A percentile compares a stretch with the other conserved stretches of the same genome.
These are phyloP conservation scores for Athene noctua DNA, from an alignment of 2,113 vertebrate genomes.

Conservation along the genomic window DNA sequence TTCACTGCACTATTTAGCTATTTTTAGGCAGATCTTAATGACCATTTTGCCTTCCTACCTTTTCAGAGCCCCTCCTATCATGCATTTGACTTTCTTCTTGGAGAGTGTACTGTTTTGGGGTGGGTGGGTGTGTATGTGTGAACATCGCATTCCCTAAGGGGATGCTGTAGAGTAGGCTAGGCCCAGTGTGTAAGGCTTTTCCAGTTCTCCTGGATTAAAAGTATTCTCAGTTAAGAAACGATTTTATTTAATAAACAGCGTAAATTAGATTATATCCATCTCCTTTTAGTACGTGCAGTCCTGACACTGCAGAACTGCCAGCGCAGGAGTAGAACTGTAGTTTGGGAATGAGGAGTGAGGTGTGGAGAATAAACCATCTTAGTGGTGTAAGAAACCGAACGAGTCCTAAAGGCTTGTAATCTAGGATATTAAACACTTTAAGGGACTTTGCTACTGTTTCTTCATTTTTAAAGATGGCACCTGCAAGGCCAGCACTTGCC, in stretches of 20 bases:
- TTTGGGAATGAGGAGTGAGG: neutral
- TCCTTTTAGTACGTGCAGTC: neutral
- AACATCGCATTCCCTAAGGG: neutral
- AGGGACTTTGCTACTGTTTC: neutral
- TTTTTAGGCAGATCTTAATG: conserved; percentile 55
- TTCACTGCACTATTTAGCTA: conserved; percentile 50
- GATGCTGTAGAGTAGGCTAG: neutral
- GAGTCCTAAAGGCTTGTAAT: neutral
- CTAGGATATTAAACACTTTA: neutral
- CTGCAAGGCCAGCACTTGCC: neutral
- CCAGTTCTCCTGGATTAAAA: conserved; percentile 24
- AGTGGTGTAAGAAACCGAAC: neutral
- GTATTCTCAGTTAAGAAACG: neutral
- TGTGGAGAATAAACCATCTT: neutral
- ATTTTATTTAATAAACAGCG: conserved; percentile 23
- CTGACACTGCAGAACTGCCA: neutral
- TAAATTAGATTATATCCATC: neutral
- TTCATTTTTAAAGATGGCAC: neutral
- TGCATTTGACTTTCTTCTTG: neutral
- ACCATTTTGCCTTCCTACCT: conserved; percentile 66
- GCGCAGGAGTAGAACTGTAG: conserved; percentile 6
- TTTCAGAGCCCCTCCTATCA: neutral
- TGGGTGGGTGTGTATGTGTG: neutral
- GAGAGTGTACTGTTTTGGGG: neutral
- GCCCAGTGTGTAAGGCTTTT: neutral